A percentile compares a stretch with the other conserved stretches of the same genome.
These are phyloP conservation scores for Peucedramus taeniatus DNA, from an alignment of 2,113 vertebrate species.

Conservation along the genomic window DNA sequence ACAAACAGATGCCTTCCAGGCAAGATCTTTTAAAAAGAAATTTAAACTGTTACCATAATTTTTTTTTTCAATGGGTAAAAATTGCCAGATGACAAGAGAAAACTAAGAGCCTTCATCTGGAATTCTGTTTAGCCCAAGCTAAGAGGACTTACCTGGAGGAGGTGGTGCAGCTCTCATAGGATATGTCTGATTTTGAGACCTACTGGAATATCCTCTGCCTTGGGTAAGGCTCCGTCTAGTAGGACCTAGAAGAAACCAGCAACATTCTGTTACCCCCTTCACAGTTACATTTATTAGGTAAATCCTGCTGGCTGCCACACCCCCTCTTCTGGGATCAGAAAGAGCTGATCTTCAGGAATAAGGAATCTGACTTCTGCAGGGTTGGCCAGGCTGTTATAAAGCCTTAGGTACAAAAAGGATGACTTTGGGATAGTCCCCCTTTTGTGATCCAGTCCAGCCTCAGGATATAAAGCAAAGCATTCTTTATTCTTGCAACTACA, in stretches of 20 bases:
- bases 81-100: neutral
- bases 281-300: neutral
- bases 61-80: neutral
- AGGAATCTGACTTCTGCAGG: neutral
- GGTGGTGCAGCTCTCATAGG: conserved; percentile 87
- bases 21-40: neutral
- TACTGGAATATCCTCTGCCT: conserved; percentile 55
- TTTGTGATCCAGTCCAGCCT: neutral
- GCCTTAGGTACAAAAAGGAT: neutral
- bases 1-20: neutral
- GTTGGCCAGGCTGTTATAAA: neutral
- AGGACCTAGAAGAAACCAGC: conserved; percentile 78
- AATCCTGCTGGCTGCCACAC: neutral
- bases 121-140: neutral
- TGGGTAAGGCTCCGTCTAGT: conserved; percentile 78
- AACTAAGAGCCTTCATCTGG: neutral
- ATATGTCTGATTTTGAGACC: conserved; percentile 75
- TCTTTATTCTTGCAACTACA: neutral
- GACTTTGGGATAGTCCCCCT: neutral
- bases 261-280: neutral
- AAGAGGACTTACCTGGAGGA: conserved; percentile 82
- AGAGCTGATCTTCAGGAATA: neutral
- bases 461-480: neutral
- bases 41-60: neutral
- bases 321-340: neutral